Base-by-base conservation (phyloP, 2,113 vertebrate species). In the Numida meleagris region DNA sequence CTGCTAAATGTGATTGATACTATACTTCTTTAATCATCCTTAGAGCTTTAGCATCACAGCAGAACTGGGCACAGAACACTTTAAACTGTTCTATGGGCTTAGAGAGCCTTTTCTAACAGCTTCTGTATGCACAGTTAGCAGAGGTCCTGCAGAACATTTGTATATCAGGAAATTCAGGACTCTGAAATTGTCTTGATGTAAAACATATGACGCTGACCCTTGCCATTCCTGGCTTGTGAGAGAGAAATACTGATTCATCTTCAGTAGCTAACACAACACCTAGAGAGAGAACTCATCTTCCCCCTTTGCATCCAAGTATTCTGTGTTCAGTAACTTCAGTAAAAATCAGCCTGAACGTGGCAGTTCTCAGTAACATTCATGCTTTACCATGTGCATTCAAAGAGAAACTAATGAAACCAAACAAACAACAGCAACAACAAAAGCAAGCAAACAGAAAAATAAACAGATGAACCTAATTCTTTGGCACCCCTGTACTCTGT, bases 121-220 rank as follows among this genome's bases (percentile, higher is more conserved):
- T 82, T 76, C 12, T 17, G 20, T 19, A 61, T 4, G 1, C 21
- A 12, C 48, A 61, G 25, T 0, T 3, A 58, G 6, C 12, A 59
- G 48, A 88, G 9, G 29, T 33, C 31, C 40, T 75, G n/a, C 3
- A n/a, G 13, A 74, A 61, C 11, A 9, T 77, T 77, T 76, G 29
- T 83, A 77, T 73, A 33, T 38, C 0, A 1, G 51, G 43, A 87
- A 82, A 53, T 48, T 73, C 46, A 75, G 25, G 74, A 75, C 57
- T 72, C 34, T 51, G n/a, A 51, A 82, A 7, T 12, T 91, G 34
- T 27, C 58, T 72, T 75, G 40, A 36, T 65, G 27, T 36, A 79
- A 76, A 70, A 53, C 5, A 43, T 55, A 27, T 89, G 45, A 67
- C 9, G 74, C 84, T 92, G 42, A 86, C 23, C 25, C 14, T 80